Evolutionary conservation across 2,113 vertebrate genomes (phyloP), one percentile per base, ranked within the genome.

Genomic region (Gallinago media): DNA sequence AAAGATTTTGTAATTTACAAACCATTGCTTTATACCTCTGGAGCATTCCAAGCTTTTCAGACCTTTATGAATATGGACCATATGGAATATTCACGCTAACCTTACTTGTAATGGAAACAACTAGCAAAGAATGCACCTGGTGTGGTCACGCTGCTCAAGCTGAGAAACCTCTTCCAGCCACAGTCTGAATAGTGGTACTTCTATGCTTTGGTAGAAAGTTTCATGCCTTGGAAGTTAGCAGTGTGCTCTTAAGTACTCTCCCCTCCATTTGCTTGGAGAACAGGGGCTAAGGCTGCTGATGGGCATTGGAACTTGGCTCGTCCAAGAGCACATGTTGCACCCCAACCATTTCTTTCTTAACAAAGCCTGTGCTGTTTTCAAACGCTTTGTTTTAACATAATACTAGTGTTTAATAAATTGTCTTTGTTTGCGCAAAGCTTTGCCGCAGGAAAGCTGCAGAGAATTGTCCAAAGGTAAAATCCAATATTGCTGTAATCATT

Each of bases 381-480:
- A 80, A 96, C 91, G 27, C 85, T 81, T 94, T 6, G 4, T 88
- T 34, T 92, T 97, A 72, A 93, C 49, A n/a, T 94, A 95, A 89
- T 98, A 55, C 80, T 93, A 93, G 85, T 97, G 91, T 98, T 98
- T 98, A 98, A 98, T 98, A 92, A 96, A 97, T 95, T 98, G 97
- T 98, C 98, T 98, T 97, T 98, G 91, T 98, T 98, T 98, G 97
- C 93, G 88, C 98, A 98, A 98, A 99, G 98, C 98, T 98, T 98
- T 98, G 98, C 98, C 98, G 1, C 98, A 98, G 98, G 98, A 98
- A 98, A 95, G 97, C 98, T 97, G 96, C 98, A 98, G 98, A 98
- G 96, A 98, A 95, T 98, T 98, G 98, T 97, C 97, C 98, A 81
- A 97, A 99, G 98, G 98, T 98, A 98, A 99, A 98, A 97, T 76